Evolutionary conservation across 1,140 invertebrate genomes (phyloP), one percentile per base, ranked within the genome.

Genomic region (Drosophila grimshawi): DNA sequence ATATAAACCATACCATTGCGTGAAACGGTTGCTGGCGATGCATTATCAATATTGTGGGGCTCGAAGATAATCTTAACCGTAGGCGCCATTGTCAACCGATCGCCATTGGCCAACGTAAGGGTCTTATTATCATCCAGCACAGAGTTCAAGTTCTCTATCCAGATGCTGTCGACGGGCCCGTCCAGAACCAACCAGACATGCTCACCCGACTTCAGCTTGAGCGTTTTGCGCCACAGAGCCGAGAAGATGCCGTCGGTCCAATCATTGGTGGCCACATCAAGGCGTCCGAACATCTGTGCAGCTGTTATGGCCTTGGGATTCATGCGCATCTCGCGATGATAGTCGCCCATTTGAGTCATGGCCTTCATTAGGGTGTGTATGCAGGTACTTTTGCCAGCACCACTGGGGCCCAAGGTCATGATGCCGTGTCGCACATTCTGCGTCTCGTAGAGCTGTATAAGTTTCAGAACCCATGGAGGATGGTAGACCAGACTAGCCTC

Each of bases 241-340:
- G 98, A 98, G 93, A 99, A 99, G 77, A 99, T 98, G 2, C 98
- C 98, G 93, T 99, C 98, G 0, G 98, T 99, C 98, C 98, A 99
- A 91, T 99, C 98, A 92, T 99, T 99, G 0, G 98, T 99, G 2
- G 98, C 98, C 0, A 98, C 98, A 91, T 99, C 98, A 27, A 99
- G 93, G 49, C 97, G 94, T 0, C 98, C 98, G 93, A 99, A 99
- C 98, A 99, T 99, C 94, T 99, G 98, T 3, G 97, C 95, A 1
- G 97, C 97, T 52, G 98, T 99, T 78, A 99, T 99, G 35, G 98
- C 97, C 94, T 99, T 99, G 0, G 98, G 98, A 94, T 99, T 99
- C 98, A 99, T 99, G 75, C 98, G 93, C 97, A 99, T 98, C 94
- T 99, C 98, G 73, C 94, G 96, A 92, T 99, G 98, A 5, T 93